Conservation (phyloP, 1,140 invertebrate species). For the Meteorus sp. region DNA sequence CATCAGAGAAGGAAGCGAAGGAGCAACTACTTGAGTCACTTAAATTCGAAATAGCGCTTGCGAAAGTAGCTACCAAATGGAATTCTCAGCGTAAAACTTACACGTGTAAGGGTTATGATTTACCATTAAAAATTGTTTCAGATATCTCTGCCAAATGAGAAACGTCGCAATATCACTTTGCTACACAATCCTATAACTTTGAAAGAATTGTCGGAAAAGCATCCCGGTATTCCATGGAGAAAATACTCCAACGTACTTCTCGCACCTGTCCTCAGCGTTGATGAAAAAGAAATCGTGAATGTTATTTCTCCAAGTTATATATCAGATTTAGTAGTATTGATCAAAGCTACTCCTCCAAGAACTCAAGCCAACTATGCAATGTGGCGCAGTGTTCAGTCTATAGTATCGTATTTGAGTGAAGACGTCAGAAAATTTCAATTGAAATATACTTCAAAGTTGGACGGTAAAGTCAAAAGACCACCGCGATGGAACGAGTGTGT, state of each 20-base stretch:
- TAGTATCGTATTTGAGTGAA: conserved; percentile 75
- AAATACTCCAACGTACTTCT: conserved; percentile 81
- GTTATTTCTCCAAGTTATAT: conserved; percentile 81
- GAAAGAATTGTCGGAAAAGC: conserved; percentile 71
- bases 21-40: conserved; percentile 81
- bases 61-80: too few species aligned
- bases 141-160: conserved; percentile 88
- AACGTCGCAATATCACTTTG: conserved; percentile 86
- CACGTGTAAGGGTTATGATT: too few species aligned
- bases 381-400: conserved; percentile 55
- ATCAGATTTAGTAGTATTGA: too few species aligned
- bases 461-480: conserved; percentile 73
- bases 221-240: conserved; percentile 77
- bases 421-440: conserved; percentile 71
- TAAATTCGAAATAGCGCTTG: conserved; percentile 71
- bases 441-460: conserved; percentile 73
- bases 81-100: too few species aligned
- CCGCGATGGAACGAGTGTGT: conserved; percentile 86
- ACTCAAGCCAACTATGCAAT: conserved; percentile 63
- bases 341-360: conserved; percentile 62
- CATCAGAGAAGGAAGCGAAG: conserved; percentile 69
- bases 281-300: conserved; percentile 74
- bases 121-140: conserved; percentile 50
- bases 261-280: conserved; percentile 62
- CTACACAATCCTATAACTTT: conserved; percentile 91